Evolutionary conservation across 2,113 vertebrate genomes (phyloP).

Genomic region (Desmodus rotundus): DNA sequence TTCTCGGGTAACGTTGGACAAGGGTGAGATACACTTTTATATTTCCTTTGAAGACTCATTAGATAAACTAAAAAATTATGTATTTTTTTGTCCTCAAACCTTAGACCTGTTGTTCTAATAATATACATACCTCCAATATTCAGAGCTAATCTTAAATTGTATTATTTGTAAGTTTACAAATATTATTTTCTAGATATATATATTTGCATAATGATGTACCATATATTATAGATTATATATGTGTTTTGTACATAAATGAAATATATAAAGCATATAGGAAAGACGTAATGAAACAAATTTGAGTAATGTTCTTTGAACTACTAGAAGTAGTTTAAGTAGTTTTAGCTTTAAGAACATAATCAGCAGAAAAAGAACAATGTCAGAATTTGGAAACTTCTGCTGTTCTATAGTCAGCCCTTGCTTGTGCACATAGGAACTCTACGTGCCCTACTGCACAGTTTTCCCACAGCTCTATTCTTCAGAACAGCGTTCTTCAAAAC

Average conservation of each 20-base stretch:
- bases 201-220: not conserved
- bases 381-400: not conserved
- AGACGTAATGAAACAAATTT: not conserved
- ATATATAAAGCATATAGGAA: not conserved
- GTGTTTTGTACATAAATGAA: no score
- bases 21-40: not conserved
- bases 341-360: not conserved
- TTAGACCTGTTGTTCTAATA: not conserved
- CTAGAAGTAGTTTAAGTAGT: not conserved
- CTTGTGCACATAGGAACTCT: not conserved
- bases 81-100: not conserved
- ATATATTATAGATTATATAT: no score
- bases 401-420: not conserved
- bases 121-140: not conserved
- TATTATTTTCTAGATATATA: not conserved
- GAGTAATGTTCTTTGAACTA: not conserved
- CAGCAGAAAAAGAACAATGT: not conserved
- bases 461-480: not conserved
- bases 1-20: not conserved
- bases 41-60: not conserved
- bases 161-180: not conserved
- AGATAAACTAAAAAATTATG: not conserved
- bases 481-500: not conserved
- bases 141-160: not conserved
- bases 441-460: rapidly evolving